A percentile compares a stretch with the other conserved stretches of the same genome.
phyloP scores from a whole-genome alignment of 2,888 invertebrate genomes.

The Digitonthophagus gazella region DNA sequence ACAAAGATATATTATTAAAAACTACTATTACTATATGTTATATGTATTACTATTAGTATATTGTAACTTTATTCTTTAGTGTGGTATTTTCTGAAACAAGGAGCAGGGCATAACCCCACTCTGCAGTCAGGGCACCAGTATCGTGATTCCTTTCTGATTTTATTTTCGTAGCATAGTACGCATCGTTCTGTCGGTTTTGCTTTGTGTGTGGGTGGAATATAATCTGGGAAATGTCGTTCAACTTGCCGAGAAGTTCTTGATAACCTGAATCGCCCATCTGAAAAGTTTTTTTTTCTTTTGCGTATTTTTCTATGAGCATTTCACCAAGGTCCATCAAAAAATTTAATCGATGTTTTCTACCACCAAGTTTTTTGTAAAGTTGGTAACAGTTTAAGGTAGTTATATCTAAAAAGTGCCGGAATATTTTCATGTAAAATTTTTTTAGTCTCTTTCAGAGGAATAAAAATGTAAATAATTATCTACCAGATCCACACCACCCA shows the following conservation, averaged over 20 bases:
- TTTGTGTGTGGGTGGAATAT: too few relatives aligned
- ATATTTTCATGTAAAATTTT: too few relatives aligned
- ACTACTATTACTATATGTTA: too few relatives aligned
- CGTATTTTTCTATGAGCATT: slow-evolving; percentile 7
- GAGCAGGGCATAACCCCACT: slow-evolving; percentile 19
- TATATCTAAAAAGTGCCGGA: too few relatives aligned
- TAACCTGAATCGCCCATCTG: neutral
- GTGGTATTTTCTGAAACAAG: slow-evolving; percentile 23
- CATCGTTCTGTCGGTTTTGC: neutral
- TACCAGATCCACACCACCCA: slow-evolving; percentile 14
- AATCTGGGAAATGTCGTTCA: slow-evolving; percentile 15
- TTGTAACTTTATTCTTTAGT: neutral
- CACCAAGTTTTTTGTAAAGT: neutral
- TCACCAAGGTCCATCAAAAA: slow-evolving; percentile 10
- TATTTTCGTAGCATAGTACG: slow-evolving; percentile 6
- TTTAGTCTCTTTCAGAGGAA: too few relatives aligned
- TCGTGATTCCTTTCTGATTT: slow-evolving; percentile 13
- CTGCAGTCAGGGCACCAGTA: slow-evolving; percentile 21
- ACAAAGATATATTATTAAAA: too few relatives aligned
- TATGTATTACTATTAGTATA: too few relatives aligned
- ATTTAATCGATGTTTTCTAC: neutral
- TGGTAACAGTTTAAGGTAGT: too few relatives aligned
- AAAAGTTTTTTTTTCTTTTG: neutral
- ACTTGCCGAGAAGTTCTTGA: neutral
- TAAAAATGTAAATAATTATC: too few relatives aligned